Percentiles rank a stretch among this genome's conserved stretches.
Evolutionary conservation across 2,113 vertebrate species (phyloP).

Genomic region (Rattus norvegicus): DNA sequence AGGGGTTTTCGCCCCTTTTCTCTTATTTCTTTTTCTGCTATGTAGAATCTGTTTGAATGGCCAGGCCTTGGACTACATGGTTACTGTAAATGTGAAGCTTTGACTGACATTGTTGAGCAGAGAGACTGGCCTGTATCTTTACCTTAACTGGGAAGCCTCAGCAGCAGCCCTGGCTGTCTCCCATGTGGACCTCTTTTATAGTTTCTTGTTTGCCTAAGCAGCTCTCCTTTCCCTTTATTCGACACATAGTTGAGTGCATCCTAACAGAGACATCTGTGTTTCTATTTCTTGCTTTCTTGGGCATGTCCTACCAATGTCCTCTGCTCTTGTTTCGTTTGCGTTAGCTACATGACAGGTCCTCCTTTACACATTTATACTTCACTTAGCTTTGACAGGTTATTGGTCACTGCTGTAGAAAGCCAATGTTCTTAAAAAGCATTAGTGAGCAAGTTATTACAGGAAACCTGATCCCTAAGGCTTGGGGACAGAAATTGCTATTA

Average conservation of each 20-base stretch:
- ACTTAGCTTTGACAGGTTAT: neutral
- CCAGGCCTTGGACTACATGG: neutral
- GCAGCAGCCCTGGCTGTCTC: neutral
- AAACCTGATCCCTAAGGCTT: neutral
- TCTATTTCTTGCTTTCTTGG: neutral
- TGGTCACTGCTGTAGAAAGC: neutral
- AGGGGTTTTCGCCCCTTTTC: neutral
- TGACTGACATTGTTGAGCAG: neutral
- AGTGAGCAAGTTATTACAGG: neutral
- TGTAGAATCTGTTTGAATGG: neutral
- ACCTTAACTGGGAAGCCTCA: neutral
- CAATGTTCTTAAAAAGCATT: constrained; percentile 5
- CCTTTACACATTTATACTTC: neutral
- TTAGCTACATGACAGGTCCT: neutral
- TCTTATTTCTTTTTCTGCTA: neutral
- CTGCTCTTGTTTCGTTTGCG: constrained; percentile 42
- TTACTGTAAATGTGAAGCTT: neutral
- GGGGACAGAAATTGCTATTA: neutral
- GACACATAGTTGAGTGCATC: neutral
- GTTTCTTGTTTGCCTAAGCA: neutral
- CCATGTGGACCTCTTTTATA: neutral
- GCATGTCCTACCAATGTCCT: neutral
- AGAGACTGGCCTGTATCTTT: neutral
- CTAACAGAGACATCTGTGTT: neutral
- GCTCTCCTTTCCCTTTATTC: neutral